Evolutionary conservation across 2,113 vertebrate genomes (phyloP).

Genomic region (Brienomyrus brachyistius): DNA sequence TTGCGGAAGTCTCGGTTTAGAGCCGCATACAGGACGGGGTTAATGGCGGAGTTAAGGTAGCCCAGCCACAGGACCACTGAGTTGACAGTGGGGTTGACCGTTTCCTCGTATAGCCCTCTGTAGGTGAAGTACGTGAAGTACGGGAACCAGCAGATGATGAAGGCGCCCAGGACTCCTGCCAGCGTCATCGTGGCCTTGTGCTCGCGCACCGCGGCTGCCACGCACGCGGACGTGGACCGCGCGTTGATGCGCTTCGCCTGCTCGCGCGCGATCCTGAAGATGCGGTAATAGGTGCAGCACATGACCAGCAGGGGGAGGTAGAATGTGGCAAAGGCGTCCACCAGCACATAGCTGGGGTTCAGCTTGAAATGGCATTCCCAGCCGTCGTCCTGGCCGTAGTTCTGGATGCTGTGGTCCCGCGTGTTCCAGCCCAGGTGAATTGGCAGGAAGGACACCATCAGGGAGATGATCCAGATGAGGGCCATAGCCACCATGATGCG

Average conservation of each 20-base stretch:
- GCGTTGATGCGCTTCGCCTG: constrained; percentile 54
- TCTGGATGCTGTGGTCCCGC: constrained; percentile 64
- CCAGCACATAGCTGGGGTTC: constrained; percentile 72
- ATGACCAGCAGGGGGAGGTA: constrained; percentile 82
- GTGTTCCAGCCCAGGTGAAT: constrained; percentile 96
- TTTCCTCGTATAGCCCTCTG: constrained; percentile 57
- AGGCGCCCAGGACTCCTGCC: constrained; percentile 80
- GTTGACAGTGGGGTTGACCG: constrained; percentile 36
- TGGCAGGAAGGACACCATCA: constrained; percentile 86
- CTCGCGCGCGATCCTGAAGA: constrained; percentile 80
- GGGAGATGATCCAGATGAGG: constrained; percentile 76
- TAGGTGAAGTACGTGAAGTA: constrained; percentile 81
- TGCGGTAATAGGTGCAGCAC: constrained; percentile 83
- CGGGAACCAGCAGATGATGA: constrained; percentile 88
- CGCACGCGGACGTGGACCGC: constrained; percentile 49
- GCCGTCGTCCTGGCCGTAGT: constrained; percentile 32
- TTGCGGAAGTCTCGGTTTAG: constrained; percentile 83
- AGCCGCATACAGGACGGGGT: constrained; percentile 84
- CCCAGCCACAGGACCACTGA: constrained; percentile 76
- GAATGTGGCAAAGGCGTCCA: constrained; percentile 82
- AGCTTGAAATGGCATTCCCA: constrained; percentile 70
- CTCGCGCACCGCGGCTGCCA: constrained; percentile 62
- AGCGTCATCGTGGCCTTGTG: constrained; percentile 88
- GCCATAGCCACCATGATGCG: constrained; percentile 68
- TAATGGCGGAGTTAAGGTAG: constrained; percentile 88